Evolutionary conservation across 2,113 vertebrate genomes (phyloP).

Genomic region (Todiramphus saurophagus): DNA sequence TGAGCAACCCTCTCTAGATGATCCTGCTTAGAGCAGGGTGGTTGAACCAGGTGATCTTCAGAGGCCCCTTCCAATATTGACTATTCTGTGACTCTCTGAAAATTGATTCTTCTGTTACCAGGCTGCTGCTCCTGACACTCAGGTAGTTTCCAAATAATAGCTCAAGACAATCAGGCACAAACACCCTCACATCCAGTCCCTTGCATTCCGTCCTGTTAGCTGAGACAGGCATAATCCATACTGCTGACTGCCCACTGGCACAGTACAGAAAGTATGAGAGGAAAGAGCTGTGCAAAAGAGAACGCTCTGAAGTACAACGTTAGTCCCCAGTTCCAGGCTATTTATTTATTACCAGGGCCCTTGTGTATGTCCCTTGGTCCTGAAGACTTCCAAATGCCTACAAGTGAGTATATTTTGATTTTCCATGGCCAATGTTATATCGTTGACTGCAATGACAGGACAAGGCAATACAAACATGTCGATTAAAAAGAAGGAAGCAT

Average conservation of each 20-base stretch:
- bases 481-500: not conserved
- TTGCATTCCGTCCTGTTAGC: not conserved
- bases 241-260: not conserved
- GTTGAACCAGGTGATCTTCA: not conserved
- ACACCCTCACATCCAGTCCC: not conserved
- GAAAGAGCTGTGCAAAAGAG: not conserved
- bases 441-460: not conserved
- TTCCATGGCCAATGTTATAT: not conserved
- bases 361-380: not conserved
- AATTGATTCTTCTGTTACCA: not conserved
- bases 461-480: not conserved
- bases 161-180: not conserved
- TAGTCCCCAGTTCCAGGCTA: not conserved
- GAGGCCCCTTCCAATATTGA: not conserved
- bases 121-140: not conserved
- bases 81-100: not conserved
- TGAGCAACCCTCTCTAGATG: not conserved
- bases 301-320: not conserved
- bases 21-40: not conserved
- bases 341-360: not conserved
- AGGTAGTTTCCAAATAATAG: not conserved
- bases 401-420: not conserved
- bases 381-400: not conserved
- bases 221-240: not conserved
- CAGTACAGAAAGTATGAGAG: not conserved